Conservation (phyloP, 2,888 invertebrate genomes). For the Eristalinus aeneus region DNA sequence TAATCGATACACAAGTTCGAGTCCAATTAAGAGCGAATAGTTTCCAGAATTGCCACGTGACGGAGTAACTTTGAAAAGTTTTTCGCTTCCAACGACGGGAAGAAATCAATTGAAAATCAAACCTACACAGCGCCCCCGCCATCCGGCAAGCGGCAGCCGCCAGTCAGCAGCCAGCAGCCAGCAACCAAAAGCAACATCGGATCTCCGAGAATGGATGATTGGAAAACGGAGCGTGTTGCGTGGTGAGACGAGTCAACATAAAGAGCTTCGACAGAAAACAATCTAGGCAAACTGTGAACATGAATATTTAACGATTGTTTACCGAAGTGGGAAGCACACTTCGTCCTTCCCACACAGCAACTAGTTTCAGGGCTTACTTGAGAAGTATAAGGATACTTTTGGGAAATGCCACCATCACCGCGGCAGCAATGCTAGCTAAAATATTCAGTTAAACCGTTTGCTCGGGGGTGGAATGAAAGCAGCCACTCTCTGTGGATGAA, state of each 20-base stretch:
- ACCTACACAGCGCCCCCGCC: neutral
- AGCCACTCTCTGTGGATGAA: neutral
- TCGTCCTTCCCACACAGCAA: neutral
- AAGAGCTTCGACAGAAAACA: conserved; percentile 11
- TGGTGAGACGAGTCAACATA: conserved; percentile 7
- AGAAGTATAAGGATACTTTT: conserved; percentile 2
- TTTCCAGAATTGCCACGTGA: conserved; percentile 26
- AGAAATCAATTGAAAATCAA: conserved; percentile 40
- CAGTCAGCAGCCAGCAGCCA: no score
- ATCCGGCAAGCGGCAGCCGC: no score
- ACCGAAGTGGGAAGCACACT: neutral
- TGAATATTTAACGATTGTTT: conserved; percentile 44
- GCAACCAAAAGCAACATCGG: neutral
- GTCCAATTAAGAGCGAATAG: conserved; percentile 56
- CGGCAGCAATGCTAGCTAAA: neutral
- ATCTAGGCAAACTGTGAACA: conserved; percentile 17
- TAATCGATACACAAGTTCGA: conserved; percentile 63
- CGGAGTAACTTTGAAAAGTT: neutral
- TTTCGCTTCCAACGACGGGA: neutral
- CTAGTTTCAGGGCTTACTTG: neutral
- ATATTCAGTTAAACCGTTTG: conserved; percentile 6
- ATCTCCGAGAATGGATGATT: neutral
- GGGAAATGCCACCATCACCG: neutral
- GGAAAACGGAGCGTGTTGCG: neutral
- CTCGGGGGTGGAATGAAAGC: neutral